phyloP scores from a whole-genome alignment of 2,888 invertebrate species.

The Serrognathus titanus region DNA sequence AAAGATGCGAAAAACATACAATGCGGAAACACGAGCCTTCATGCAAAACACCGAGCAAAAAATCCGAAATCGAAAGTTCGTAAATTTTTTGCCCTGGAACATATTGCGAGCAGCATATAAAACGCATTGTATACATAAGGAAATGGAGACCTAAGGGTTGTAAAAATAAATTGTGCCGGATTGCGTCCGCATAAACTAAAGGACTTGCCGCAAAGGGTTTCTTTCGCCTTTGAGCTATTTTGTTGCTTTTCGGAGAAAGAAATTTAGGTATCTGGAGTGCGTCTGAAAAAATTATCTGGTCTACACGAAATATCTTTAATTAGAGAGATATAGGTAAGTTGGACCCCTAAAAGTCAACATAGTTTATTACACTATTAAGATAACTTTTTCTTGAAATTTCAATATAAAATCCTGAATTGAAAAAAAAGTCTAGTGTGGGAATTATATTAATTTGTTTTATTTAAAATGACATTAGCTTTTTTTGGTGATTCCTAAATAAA shows the following conservation, averaged over 20 bases:
- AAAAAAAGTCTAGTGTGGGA: too few species aligned
- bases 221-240: conserved; percentile 6
- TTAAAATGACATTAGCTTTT: too few species aligned
- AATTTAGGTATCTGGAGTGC: conserved; percentile 1
- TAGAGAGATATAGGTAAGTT: too few species aligned
- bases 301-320: too few species aligned
- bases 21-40: neutral
- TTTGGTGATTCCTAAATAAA: too few species aligned
- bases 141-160: conserved; percentile 23
- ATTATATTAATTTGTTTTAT: too few species aligned
- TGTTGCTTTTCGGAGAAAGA: conserved; percentile 9
- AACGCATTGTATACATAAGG: neutral
- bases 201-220: conserved; percentile 17
- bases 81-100: neutral
- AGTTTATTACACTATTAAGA: too few species aligned
- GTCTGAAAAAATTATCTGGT: neutral
- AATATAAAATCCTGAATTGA: too few species aligned
- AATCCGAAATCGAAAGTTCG: conserved; percentile 1
- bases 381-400: too few species aligned
- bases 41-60: neutral
- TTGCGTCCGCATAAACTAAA: conserved; percentile 20
- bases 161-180: conserved; percentile 25
- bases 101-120: neutral
- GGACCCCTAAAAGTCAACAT: too few species aligned
- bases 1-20: neutral